Evolutionary conservation across 2,797 vertebrate genomes (phyloP).

Genomic region (Hippocampus kuda): DNA sequence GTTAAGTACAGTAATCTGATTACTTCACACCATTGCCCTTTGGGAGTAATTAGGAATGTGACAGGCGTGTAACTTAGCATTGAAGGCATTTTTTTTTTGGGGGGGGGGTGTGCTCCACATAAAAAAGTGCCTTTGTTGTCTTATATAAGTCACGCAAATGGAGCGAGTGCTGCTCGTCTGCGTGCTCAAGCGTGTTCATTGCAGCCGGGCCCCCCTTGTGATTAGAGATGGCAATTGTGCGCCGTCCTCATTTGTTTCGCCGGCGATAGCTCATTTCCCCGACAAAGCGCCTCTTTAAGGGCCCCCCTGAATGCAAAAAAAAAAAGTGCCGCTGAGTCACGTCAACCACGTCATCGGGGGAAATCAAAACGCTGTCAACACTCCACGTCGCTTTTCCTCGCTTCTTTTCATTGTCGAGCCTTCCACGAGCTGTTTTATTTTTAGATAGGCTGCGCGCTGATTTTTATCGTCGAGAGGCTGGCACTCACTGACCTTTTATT

Average conservation of each 20-base stretch:
- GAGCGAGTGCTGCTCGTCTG: constrained; percentile 1
- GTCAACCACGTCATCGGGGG: constrained; percentile 9
- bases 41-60: neutral
- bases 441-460: constrained; percentile 20
- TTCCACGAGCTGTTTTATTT: constrained; percentile 38
- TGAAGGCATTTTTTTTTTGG: neutral
- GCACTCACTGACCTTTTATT: neutral
- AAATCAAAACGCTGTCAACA: constrained; percentile 32
- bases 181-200: constrained; percentile 13
- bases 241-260: constrained; percentile 16
- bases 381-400: constrained; percentile 21
- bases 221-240: constrained; percentile 18
- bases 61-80: neutral
- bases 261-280: constrained; percentile 9
- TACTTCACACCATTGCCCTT: neutral
- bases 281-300: constrained; percentile 12
- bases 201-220: constrained; percentile 1
- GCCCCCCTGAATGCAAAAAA: constrained; percentile 8
- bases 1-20: no score
- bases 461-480: no score
- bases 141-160: constrained; percentile 4
- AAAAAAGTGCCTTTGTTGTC: neutral
- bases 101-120: neutral
- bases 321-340: constrained; percentile 29
- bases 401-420: neutral